Conservation (phyloP, 2,113 vertebrate genomes). For the Crocuta crocuta region DNA sequence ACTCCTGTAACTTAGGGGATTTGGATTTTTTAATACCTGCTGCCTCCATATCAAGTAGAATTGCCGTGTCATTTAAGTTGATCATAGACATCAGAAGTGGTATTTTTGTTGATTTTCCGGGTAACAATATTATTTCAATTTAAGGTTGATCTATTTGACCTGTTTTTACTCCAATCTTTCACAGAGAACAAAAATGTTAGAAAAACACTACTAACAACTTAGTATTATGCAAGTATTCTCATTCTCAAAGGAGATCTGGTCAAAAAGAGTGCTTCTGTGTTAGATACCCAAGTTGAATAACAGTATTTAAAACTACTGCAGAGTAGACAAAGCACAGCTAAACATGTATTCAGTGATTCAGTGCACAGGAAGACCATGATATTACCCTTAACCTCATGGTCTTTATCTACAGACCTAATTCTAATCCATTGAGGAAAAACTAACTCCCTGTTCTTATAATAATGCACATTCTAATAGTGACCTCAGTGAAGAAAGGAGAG, state of each 20-base stretch:
- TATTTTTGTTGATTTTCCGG: neutral
- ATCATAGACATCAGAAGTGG: neutral
- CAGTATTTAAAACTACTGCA: neutral
- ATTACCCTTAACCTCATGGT: neutral
- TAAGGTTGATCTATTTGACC: neutral
- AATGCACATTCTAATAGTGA: neutral
- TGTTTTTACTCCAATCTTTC: neutral
- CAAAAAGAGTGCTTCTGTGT: neutral
- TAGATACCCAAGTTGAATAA: neutral
- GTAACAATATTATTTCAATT: neutral
- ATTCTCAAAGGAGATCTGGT: neutral
- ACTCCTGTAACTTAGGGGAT: neutral
- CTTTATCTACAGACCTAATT: neutral
- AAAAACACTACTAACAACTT: conserved; percentile 13
- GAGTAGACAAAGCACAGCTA: neutral
- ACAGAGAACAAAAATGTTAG: neutral
- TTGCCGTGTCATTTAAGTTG: neutral
- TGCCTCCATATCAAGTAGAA: neutral
- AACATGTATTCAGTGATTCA: neutral
- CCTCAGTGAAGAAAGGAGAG: neutral
- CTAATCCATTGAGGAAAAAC: neutral
- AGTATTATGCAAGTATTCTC: neutral
- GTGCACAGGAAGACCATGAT: neutral
- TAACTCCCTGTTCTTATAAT: neutral
- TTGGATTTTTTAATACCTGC: neutral